Conservation (phyloP, 2,113 vertebrate genomes). For the Rhegmatorhina hoffmannsi region DNA sequence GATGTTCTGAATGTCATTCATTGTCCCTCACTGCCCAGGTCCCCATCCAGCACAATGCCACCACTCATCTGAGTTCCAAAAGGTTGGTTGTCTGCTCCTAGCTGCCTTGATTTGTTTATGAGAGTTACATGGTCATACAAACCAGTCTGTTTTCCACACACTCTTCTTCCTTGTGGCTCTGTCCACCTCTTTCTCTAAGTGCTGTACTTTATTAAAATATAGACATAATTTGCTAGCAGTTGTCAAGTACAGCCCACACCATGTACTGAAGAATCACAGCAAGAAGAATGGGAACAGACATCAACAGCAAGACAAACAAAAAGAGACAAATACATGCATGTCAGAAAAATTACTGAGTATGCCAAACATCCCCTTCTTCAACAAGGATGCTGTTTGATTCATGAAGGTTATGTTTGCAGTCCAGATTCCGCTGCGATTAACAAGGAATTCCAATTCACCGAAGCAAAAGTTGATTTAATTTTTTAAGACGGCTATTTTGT, state of each 20-base stretch:
- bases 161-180: neutral
- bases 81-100: neutral
- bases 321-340: neutral
- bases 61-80: neutral
- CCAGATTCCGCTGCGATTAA: neutral
- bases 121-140: neutral
- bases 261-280: accelerated
- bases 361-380: neutral
- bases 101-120: neutral
- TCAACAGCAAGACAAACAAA: neutral
- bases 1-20: neutral
- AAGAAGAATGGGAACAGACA: neutral
- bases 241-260: neutral
- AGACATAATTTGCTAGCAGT: neutral
- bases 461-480: slow-evolving; percentile 36
- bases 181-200: neutral
- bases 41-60: accelerated
- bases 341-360: neutral
- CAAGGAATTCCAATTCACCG: neutral
- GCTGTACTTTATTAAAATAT: neutral
- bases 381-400: neutral
- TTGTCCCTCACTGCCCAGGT: neutral
- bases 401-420: neutral
- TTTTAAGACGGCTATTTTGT: neutral
- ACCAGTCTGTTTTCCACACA: neutral